A percentile compares a stretch with the other conserved stretches of the same genome.
These are phyloP conservation scores for Hylaea fasciaria DNA, from an alignment of 2,888 invertebrate species.

Conservation along the genomic window DNA sequence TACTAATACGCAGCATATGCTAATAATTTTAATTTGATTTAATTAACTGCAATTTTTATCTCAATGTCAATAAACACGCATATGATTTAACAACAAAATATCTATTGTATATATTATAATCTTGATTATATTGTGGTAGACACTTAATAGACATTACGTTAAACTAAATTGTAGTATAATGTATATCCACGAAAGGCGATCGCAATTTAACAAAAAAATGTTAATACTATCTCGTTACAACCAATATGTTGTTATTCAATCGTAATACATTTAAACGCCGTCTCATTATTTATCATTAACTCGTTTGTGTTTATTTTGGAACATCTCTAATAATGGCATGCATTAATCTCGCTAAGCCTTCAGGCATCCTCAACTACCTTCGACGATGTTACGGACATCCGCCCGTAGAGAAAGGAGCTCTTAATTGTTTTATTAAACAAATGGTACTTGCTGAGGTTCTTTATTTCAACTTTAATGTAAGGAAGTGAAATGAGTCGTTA, in stretches of 20 bases:
- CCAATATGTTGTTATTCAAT: constrained; percentile 1
- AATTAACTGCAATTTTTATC: constrained; percentile 6
- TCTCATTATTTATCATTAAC: constrained; percentile 47
- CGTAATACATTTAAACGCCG: constrained; percentile 23
- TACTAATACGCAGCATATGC: constrained; percentile 3
- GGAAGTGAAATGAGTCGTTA: background rate
- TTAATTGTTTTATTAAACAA: constrained; percentile 62
- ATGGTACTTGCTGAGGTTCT: constrained; percentile 15
- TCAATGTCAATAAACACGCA: constrained; percentile 1
- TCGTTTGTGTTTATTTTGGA: constrained; percentile 45
- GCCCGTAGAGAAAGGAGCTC: constrained; percentile 63
- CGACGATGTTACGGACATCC: constrained; percentile 69
- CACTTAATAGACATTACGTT: no score
- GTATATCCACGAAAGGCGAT: background rate
- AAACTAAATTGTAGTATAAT: no score
- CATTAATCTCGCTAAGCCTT: constrained; percentile 60
- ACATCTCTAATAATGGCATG: constrained; percentile 41
- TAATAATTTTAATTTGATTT: constrained; percentile 3
- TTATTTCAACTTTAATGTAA: constrained; percentile 7
- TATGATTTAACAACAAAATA: background rate
- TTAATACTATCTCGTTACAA: background rate
- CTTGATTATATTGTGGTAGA: no score
- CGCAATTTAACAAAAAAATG: no score
- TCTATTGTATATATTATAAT: background rate
- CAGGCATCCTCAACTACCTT: constrained; percentile 61